Percentiles rank a stretch among this genome's conserved stretches.
These are phyloP conservation scores for Pachyrhynchus sulphureomaculatus DNA, from an alignment of 1,140 invertebrate species.

Conservation along the genomic window DNA sequence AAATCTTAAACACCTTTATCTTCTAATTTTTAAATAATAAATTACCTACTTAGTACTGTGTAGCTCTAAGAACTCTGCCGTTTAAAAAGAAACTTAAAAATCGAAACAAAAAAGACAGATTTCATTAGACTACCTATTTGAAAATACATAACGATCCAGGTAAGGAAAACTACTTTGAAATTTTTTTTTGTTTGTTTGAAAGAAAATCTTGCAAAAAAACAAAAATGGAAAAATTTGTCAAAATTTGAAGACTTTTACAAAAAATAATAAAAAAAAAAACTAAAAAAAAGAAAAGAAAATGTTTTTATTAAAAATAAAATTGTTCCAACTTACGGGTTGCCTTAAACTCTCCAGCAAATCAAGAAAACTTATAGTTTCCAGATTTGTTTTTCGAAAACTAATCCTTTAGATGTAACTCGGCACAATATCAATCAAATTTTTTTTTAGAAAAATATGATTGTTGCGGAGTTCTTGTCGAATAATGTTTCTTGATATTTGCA, in stretches of 20 bases:
- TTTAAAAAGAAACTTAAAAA: not conserved
- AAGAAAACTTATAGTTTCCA: conserved; percentile 32
- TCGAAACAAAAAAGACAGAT: not conserved
- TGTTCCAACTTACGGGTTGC: conserved; percentile 20
- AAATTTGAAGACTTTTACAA: not conserved
- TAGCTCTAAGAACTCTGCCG: conserved; percentile 4
- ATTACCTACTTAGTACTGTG: no score
- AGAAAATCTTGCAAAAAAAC: conserved; percentile 19
- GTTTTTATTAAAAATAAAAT: conserved; percentile 29
- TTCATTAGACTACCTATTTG: conserved; percentile 9
- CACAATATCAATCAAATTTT: conserved; percentile 1
- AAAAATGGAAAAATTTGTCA: not conserved
- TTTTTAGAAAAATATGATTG: not conserved
- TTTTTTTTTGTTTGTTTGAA: not conserved
- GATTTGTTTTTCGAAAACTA: conserved; percentile 14
- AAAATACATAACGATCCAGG: conserved; percentile 9
- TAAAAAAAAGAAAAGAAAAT: conserved; percentile 19
- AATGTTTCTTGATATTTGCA: conserved; percentile 11
- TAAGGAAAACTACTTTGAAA: conserved; percentile 25
- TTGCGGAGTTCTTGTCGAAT: not conserved
- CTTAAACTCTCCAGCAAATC: conserved; percentile 15
- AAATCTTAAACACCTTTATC: no score
- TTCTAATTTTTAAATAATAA: no score
- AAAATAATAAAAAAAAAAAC: no score
- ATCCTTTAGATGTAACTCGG: conserved; percentile 17